A percentile compares a stretch with the other conserved stretches of the same genome.
Conservation (phyloP, 2,797 vertebrate genomes). For the Malacoctenus gilli region DNA sequence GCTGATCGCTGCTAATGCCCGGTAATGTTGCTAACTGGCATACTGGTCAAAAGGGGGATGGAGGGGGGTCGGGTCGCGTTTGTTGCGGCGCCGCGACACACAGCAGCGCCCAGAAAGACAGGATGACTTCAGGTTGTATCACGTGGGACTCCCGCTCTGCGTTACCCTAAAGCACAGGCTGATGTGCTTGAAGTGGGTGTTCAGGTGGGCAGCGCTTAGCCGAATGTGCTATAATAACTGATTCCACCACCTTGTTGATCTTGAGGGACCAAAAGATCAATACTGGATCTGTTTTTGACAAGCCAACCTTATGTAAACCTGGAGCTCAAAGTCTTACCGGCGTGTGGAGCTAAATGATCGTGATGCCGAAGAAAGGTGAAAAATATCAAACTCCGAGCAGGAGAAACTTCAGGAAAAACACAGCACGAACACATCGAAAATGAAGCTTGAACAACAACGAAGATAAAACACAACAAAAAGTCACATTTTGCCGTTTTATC, state of each 20-base stretch:
- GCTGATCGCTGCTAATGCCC: no score
- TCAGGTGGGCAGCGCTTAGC: slow-evolving; percentile 35
- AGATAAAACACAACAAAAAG: no score
- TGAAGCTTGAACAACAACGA: no score
- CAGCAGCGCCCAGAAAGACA: no score
- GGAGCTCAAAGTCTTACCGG: not conserved
- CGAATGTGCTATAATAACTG: slow-evolving; percentile 31
- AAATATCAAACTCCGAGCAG: not conserved
- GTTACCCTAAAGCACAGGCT: slow-evolving; percentile 18
- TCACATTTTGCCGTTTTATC: no score
- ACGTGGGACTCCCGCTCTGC: not conserved
- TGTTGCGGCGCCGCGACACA: no score
- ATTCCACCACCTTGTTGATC: slow-evolving; percentile 32
- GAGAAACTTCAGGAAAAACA: no score
- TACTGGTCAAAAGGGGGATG: no score
- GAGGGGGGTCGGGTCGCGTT: no score
- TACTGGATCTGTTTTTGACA: slow-evolving; percentile 14
- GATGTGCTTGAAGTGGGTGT: slow-evolving; percentile 43
- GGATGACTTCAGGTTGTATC: no score
- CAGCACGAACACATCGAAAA: no score
- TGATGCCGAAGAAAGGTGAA: not conserved
- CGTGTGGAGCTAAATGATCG: not conserved
- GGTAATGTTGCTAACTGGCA: no score
- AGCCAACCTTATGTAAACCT: slow-evolving; percentile 22
- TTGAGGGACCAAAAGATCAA: slow-evolving; percentile 15